Evolutionary conservation across 1,140 invertebrate genomes (phyloP), one percentile per base, ranked within the genome.

Genomic region (Ips nitidus): DNA sequence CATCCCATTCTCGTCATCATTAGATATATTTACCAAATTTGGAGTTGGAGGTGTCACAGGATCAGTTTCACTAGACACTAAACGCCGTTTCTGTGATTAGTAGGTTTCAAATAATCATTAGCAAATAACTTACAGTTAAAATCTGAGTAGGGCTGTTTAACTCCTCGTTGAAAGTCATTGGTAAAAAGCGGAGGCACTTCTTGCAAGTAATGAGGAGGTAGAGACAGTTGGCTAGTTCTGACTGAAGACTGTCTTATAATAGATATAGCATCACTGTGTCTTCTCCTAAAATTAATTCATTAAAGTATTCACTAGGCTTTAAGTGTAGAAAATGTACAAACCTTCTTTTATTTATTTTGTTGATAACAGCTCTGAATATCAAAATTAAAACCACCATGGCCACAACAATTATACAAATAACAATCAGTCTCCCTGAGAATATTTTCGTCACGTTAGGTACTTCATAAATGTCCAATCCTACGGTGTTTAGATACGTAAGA

Each of bases 121-220:
- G 22, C 22, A 22, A 22, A 22, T 22, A 22, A 22, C 22, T 22
- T 22, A 22, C 22, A 22, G 22, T 22, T 22, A 22, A 22, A 22
- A 22, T 22, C 22, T 22, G 22, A 22, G 22, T 22, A 22, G 22
- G 22, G 22, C 22, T 22, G 22, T 22, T 22, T 22, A 22, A 22
- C 0, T 22, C 22, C 22, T 22, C 22, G 22, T 22, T 22, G 71
- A 61, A 69, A 72, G 40, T 69, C 69, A 7, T 36, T 70, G 38
- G n/a, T 67, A 38, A 73, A 73, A 1, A 71, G 42, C 41, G 68
- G 57, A 41, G 71, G 71, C 22, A 60, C 3, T 47, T 63, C 60
- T 67, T 73, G 71, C 41, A 73, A 58, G 38, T 62, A 67, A 53
- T 73, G 71, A 3, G 69, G 71, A 1, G 69, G 55, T 41, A 72